Evolutionary conservation across 2,888 invertebrate species (phyloP).

Genomic region (Blastobasis adustella): DNA sequence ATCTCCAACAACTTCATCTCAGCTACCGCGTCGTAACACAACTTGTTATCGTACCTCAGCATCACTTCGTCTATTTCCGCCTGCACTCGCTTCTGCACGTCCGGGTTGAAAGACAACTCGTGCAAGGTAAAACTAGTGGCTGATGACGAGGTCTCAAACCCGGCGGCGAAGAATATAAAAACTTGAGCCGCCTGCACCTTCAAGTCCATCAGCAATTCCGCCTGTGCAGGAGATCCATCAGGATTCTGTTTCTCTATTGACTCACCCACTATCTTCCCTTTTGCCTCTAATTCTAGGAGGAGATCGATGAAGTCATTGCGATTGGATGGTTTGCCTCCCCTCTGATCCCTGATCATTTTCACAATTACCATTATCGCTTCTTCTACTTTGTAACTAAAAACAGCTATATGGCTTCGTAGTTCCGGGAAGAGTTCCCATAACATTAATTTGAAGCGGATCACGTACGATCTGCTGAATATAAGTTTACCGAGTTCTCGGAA

Average conservation of each 20-base stretch:
- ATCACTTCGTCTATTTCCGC: slow-evolving; percentile 35
- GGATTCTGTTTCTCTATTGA: slow-evolving; percentile 24
- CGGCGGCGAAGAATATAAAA: slow-evolving; percentile 21
- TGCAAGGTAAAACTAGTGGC: slow-evolving; percentile 38
- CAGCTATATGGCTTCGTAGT: slow-evolving; percentile 17
- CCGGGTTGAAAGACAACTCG: slow-evolving; percentile 36
- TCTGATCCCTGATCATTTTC: slow-evolving; percentile 18
- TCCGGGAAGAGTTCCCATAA: slow-evolving; percentile 23
- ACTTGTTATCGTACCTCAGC: slow-evolving; percentile 20
- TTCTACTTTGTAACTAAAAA: slow-evolving; percentile 18
- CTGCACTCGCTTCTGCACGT: slow-evolving; percentile 32
- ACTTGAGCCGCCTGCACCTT: slow-evolving; percentile 9
- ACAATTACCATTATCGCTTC: slow-evolving; percentile 16
- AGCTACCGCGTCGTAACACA: slow-evolving; percentile 29
- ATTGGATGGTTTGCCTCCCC: slow-evolving; percentile 22
- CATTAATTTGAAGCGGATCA: slow-evolving; percentile 19
- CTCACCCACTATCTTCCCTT: slow-evolving; percentile 27
- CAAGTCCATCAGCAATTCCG: slow-evolving; percentile 23
- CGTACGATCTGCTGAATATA: slow-evolving; percentile 17
- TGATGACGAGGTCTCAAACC: slow-evolving; percentile 36
- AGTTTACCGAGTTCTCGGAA: slow-evolving; percentile 26
- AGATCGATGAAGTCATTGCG: slow-evolving; percentile 32
- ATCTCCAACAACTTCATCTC: slow-evolving; percentile 34
- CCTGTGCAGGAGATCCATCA: slow-evolving; percentile 22
- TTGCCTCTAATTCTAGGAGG: slow-evolving; percentile 24